Evolutionary conservation across 2,113 vertebrate genomes (phyloP).

Genomic region (Oostethus manadensis): DNA sequence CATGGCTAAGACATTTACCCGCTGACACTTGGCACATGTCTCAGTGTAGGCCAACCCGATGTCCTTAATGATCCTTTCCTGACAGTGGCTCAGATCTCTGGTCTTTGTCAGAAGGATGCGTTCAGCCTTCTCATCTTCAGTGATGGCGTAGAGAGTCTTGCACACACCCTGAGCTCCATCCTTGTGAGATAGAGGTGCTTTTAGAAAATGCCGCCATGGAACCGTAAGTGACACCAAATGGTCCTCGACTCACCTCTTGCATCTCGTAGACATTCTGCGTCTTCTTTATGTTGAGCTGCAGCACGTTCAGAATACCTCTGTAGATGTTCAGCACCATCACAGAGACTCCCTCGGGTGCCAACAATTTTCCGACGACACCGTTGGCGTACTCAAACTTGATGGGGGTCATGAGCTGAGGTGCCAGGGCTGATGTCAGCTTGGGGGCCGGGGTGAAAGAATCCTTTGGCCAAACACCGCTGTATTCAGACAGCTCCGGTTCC

Average conservation of each 20-base stretch:
- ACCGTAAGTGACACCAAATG: neutral
- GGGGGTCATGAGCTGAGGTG: conserved; percentile 56
- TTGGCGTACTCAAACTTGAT: conserved; percentile 75
- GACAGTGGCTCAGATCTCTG: conserved; percentile 76
- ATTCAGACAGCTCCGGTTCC: conserved; percentile 67
- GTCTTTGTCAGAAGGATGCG: conserved; percentile 69
- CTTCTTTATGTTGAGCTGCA: conserved; percentile 76
- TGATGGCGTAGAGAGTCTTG: conserved; percentile 75
- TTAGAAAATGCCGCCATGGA: neutral
- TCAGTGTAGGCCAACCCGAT: conserved; percentile 72
- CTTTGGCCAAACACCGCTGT: conserved; percentile 70
- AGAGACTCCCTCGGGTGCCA: conserved; percentile 61
- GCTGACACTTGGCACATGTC: conserved; percentile 49
- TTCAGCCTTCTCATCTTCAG: conserved; percentile 67
- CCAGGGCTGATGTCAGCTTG: conserved; percentile 66
- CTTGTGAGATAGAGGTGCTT: conserved; percentile 44
- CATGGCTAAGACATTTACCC: conserved; percentile 47
- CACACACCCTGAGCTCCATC: conserved; percentile 80
- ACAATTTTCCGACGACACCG: conserved; percentile 70
- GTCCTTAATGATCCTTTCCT: conserved; percentile 69
- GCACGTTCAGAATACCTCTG: conserved; percentile 72
- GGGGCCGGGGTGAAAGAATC: conserved; percentile 61
- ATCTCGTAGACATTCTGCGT: conserved; percentile 78
- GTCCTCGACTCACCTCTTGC: conserved; percentile 70
- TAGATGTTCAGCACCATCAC: conserved; percentile 68